A percentile compares a stretch with the other conserved stretches of the same genome.
phyloP scores from a whole-genome alignment of 2,797 vertebrate species.

The Trichosurus vulpecula region DNA sequence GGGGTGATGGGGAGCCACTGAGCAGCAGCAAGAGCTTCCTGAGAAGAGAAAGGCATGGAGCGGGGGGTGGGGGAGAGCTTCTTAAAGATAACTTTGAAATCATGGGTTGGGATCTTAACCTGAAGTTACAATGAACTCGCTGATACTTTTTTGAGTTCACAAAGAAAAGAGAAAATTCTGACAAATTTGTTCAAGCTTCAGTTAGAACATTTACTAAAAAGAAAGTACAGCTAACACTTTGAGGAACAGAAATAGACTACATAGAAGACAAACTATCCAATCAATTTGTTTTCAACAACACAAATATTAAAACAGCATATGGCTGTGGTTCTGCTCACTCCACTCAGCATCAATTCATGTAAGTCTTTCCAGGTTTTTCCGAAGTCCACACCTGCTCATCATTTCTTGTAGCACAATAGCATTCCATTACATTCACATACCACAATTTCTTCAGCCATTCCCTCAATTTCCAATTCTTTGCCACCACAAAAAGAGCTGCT shows the following conservation, averaged over 20 bases:
- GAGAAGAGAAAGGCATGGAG: background rate
- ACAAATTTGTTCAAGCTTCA: too few relatives aligned
- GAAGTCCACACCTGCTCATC: too few relatives aligned
- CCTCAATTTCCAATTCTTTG: too few relatives aligned
- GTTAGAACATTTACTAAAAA: conserved; percentile 96
- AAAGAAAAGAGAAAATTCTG: conserved; percentile 91
- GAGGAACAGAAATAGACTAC: conserved; percentile 99
- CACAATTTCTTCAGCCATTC: too few relatives aligned
- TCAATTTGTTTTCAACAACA: conserved; percentile 98
- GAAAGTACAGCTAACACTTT: conserved; percentile 96
- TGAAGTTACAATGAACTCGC: conserved; percentile 97
- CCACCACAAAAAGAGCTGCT: too few relatives aligned
- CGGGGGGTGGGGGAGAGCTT: background rate
- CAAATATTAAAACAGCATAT: conserved; percentile 99
- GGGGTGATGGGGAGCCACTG: background rate
- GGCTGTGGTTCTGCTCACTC: too few relatives aligned
- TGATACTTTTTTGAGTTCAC: conserved; percentile 95
- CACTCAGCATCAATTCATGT: too few relatives aligned
- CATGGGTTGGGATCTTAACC: conserved; percentile 92
- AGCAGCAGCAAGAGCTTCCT: background rate
- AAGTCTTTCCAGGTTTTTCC: too few relatives aligned
- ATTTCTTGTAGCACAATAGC: too few relatives aligned
- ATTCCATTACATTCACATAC: too few relatives aligned
- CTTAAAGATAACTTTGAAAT: conserved; percentile 91
- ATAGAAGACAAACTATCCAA: conserved; percentile 94